Evolutionary conservation across 2,888 invertebrate species (phyloP), one percentile per base, ranked within the genome.

Genomic region (Spicauda simplicius): DNA sequence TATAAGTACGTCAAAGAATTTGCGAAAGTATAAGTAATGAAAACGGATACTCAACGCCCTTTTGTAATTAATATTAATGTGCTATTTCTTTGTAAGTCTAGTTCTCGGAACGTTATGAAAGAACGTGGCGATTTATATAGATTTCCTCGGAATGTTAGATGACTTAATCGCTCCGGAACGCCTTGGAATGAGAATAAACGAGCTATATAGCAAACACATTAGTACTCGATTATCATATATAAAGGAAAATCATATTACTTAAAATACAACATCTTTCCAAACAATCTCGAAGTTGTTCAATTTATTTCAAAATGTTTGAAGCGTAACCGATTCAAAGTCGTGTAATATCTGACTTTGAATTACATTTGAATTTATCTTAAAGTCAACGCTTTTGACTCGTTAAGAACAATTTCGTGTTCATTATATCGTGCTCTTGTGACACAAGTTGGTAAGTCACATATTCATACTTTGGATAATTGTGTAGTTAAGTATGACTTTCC

Each of bases 321-420:
- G 48, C 48, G 48, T 16, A 48, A 48, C 48, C 16, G 6, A 61
- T 61, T 61, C 53, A 61, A 52, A 60, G 52, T 53, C 53, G 53
- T 61, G 20, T 61, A 7, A 52, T 41, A 37, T 41, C 25, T 10
- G 52, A 6, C 37, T 53, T 12, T n/a, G 37, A 41, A 53, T 41
- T 20, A 20, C n/a, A 25, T 53, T 61, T 33, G 19, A 61, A 53
- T 61, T 61, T 61, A 53, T 61, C 61, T 41, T 33, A 14, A 61
- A 53, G 37, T 61, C 61, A 61, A 10, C 53, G 20, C 53, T 61
- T 61, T 37, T 53, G 37, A 41, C 61, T 61, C 52, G 61, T 61
- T 61, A 61, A 61, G 61, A 37, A 61, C 61, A 53, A 53, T 53
- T 60, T 52, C 25, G 16, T 14, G 61, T 61, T 53, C 61, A 20